Evolutionary conservation across 2,888 invertebrate species (phyloP).

Genomic region (Piscicola geometra): DNA sequence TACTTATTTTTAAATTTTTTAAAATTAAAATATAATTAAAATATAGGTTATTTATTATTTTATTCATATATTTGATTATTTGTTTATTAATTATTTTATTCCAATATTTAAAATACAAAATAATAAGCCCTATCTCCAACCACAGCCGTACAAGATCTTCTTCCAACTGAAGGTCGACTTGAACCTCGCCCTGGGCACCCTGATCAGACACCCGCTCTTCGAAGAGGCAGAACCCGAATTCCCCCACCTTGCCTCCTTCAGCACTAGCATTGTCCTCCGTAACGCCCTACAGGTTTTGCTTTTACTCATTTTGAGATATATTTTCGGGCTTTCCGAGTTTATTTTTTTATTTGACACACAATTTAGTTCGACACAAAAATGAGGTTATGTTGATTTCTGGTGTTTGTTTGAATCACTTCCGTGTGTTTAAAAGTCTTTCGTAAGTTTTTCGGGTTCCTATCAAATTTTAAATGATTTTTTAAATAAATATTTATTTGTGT

Average conservation of each 20-base stretch:
- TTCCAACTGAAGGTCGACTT: slow-evolving; percentile 75
- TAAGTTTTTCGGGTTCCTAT: no score
- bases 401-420: no score
- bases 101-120: background rate
- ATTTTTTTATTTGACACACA: no score
- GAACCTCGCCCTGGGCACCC: slow-evolving; percentile 88
- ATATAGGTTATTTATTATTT: no score
- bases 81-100: background rate
- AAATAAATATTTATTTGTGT: no score
- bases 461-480: no score
- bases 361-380: no score
- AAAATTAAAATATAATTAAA: background rate
- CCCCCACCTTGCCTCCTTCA: slow-evolving; percentile 95
- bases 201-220: slow-evolving; percentile 84
- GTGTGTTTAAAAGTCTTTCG: no score
- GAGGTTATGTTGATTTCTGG: no score
- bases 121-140: background rate
- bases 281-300: slow-evolving; percentile 56
- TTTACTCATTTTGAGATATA: no score
- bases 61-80: no score
- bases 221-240: slow-evolving; percentile 96
- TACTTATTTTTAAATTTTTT: background rate
- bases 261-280: slow-evolving; percentile 75
- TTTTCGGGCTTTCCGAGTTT: no score
- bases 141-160: slow-evolving; percentile 53